Percentiles rank a stretch among this genome's conserved stretches.
Conservation (phyloP, 2,113 vertebrate genomes). For the Rostratula benghalensis region DNA sequence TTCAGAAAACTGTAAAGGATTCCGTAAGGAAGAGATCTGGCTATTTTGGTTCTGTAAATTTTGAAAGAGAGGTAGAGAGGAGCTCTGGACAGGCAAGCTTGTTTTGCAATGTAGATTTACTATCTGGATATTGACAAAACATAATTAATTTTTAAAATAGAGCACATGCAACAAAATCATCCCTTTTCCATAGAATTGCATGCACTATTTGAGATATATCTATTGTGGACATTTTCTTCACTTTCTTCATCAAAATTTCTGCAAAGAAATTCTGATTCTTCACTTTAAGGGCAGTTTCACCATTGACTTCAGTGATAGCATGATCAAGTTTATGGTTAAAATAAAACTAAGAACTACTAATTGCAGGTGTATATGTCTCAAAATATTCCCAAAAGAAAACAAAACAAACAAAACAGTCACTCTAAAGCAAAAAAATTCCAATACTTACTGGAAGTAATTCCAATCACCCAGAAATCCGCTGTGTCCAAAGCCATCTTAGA, state of each 20-base stretch:
- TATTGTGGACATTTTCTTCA: neutral
- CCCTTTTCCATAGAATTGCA: neutral
- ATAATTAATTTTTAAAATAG: neutral
- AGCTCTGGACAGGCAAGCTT: neutral
- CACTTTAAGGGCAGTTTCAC: neutral
- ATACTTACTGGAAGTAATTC: neutral
- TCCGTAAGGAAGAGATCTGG: neutral
- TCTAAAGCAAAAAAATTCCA: neutral
- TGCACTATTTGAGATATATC: neutral
- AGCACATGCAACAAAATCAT: neutral
- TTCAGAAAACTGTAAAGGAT: neutral
- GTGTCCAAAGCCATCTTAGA: neutral
- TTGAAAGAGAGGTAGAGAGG: neutral
- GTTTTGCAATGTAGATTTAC: neutral
- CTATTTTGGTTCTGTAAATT: neutral
- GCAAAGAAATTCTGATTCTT: neutral
- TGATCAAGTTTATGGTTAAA: neutral
- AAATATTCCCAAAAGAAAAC: neutral
- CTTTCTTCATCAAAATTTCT: neutral
- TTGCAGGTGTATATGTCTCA: neutral
- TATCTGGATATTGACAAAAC: neutral
- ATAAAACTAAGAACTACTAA: neutral
- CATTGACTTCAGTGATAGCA: neutral
- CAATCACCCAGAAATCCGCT: neutral
- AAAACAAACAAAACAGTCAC: neutral